phyloP scores from a whole-genome alignment of 2,113 vertebrate genomes.

The Andinoacara biseriatus region DNA sequence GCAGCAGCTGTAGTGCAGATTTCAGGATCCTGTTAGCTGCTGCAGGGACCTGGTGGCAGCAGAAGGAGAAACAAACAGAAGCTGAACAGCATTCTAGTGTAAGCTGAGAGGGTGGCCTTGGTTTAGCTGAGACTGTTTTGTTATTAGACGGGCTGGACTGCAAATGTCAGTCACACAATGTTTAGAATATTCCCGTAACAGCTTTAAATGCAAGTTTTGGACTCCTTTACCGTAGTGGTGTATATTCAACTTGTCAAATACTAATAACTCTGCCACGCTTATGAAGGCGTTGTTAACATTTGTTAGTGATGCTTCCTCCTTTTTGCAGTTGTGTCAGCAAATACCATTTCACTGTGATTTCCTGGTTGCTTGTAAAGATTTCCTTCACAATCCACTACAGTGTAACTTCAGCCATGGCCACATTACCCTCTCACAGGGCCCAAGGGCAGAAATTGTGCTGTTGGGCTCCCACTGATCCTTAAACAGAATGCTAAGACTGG shows the following conservation, averaged over 20 bases:
- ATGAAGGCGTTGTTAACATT: neutral
- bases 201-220: neutral
- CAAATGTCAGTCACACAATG: conserved; percentile 4
- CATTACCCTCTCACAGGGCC: neutral
- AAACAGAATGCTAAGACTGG: neutral
- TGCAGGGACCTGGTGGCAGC: conserved; percentile 3
- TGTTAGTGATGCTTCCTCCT: neutral
- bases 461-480: neutral
- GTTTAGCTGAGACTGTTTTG: conserved; percentile 34
- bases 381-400: neutral
- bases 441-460: neutral
- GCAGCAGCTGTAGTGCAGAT: conserved; percentile 58
- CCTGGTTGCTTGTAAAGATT: neutral
- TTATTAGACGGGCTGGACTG: conserved; percentile 15
- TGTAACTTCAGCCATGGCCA: neutral
- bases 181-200: neutral
- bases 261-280: neutral
- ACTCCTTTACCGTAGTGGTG: neutral
- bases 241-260: conserved; percentile 4
- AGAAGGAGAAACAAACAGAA: conserved; percentile 29
- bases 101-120: conserved; percentile 11
- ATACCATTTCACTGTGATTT: neutral
- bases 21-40: conserved; percentile 28
- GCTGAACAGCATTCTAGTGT: conserved; percentile 13
- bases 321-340: neutral